Conservation (phyloP, 2,113 vertebrate species). For the Lathamus discolor region DNA sequence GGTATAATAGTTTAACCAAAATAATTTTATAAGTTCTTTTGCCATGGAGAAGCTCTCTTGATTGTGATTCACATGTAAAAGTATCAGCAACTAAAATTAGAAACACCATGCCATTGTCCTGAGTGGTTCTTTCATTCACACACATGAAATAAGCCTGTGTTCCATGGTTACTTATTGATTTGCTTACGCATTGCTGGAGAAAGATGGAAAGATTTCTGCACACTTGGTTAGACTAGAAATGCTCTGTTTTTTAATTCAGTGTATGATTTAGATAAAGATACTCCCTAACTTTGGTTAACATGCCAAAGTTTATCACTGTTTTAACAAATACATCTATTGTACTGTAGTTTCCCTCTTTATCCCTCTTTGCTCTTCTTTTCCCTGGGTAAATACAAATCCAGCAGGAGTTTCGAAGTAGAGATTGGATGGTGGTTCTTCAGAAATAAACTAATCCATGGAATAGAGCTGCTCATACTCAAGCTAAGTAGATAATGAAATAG, state of each 20-base stretch:
- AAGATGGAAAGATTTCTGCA: not conserved
- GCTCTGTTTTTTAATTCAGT: not conserved
- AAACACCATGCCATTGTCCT: not conserved
- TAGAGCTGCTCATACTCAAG: not conserved
- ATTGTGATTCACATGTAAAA: not conserved
- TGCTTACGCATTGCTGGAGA: not conserved
- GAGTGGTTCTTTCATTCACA: not conserved
- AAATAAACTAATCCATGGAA: not conserved
- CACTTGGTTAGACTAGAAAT: not conserved
- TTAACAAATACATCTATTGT: not conserved
- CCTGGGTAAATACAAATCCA: not conserved
- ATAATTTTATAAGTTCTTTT: not conserved
- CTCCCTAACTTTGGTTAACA: not conserved
- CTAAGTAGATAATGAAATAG: not conserved
- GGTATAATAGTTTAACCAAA: not conserved
- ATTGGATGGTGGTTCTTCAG: not conserved
- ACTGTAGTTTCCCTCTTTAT: not conserved
- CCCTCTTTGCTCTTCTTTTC: not conserved
- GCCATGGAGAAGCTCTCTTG: not conserved
- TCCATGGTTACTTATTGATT: not conserved
- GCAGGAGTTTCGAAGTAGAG: not conserved
- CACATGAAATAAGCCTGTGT: not conserved
- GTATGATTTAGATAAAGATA: not conserved
- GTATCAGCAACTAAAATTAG: not conserved
- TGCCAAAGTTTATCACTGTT: not conserved